phyloP scores from a whole-genome alignment of 1,140 invertebrate species.

The Triops longicaudatus region DNA sequence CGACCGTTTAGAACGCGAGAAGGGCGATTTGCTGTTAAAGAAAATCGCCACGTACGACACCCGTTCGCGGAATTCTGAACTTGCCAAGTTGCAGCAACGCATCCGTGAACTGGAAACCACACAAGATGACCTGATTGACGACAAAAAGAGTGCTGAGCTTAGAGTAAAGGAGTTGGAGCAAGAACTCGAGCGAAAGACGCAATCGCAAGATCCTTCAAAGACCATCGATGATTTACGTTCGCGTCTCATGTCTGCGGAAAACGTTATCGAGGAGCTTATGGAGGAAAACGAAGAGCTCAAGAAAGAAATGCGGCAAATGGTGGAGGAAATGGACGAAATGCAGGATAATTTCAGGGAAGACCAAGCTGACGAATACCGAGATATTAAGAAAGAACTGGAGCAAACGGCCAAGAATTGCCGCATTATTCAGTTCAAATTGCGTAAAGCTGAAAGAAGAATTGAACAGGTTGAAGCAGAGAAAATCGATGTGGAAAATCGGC shows the following conservation, averaged over 20 bases:
- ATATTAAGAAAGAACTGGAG: conserved; percentile 82
- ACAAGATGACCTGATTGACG: conserved; percentile 67
- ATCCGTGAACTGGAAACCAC: conserved; percentile 67
- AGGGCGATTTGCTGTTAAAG: conserved; percentile 59
- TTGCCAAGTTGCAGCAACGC: conserved; percentile 66
- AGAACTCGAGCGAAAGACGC: conserved; percentile 39
- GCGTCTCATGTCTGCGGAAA: conserved; percentile 75
- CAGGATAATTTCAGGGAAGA: conserved; percentile 95
- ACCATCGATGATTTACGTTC: conserved; percentile 50
- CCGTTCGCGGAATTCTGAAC: conserved; percentile 32
- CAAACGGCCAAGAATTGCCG: conserved; percentile 96
- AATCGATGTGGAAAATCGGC: conserved; percentile 47
- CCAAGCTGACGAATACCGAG: conserved; percentile 94
- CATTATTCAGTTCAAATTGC: conserved; percentile 94
- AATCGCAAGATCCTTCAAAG: conserved; percentile 38
- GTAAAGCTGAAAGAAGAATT: conserved; percentile 84
- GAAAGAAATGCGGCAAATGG: conserved; percentile 81
- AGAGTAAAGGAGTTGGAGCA: conserved; percentile 62
- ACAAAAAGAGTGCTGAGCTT: conserved; percentile 64
- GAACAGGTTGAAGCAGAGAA: conserved; percentile 85
- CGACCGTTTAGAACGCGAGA: conserved; percentile 65
- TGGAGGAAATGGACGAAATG: conserved; percentile 96
- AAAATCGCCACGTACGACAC: conserved; percentile 9
- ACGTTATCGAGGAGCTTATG: conserved; percentile 82
- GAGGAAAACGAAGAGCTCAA: conserved; percentile 95